A percentile compares a stretch with the other conserved stretches of the same genome.
Evolutionary conservation across 2,888 invertebrate genomes (phyloP).

Genomic region (Smittia aterrima): DNA sequence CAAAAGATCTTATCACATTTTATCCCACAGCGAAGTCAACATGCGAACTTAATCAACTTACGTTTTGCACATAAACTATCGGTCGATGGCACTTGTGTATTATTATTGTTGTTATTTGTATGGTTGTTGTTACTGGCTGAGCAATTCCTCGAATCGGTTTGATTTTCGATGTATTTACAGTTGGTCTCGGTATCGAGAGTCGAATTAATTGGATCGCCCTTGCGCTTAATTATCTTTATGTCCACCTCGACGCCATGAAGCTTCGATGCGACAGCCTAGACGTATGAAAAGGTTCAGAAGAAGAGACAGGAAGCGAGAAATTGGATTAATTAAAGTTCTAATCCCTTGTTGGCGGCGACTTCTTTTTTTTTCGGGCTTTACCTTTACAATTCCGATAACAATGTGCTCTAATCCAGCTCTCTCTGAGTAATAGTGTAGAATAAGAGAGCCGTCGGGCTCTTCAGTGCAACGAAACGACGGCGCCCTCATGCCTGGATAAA

Average conservation of each 20-base stretch:
- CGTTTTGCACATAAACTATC: constrained; percentile 6
- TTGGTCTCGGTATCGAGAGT: constrained; percentile 22
- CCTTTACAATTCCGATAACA: constrained; percentile 96
- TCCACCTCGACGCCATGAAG: constrained; percentile 91
- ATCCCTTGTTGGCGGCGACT: too few relatives aligned
- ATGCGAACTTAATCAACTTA: too few relatives aligned
- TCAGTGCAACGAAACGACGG: constrained; percentile 96
- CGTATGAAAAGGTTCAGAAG: constrained; percentile 43
- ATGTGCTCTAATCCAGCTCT: constrained; percentile 91
- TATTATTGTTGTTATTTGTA: constrained; percentile 19
- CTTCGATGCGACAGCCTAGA: constrained; percentile 92
- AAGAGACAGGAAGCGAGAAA: constrained; percentile 24
- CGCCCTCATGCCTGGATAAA: constrained; percentile 92
- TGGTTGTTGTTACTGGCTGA: constrained; percentile 5
- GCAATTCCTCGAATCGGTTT: background rate
- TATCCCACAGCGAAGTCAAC: too few relatives aligned
- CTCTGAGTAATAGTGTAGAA: constrained; percentile 95
- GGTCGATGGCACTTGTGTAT: constrained; percentile 3
- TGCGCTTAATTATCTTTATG: constrained; percentile 83
- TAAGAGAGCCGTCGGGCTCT: constrained; percentile 81
- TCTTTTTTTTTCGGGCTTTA: constrained; percentile 50
- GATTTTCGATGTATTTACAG: constrained; percentile 14
- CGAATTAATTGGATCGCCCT: constrained; percentile 62
- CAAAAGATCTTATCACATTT: too few relatives aligned
- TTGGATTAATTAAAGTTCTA: background rate